These are phyloP conservation scores for Drosophila tani DNA, from an alignment of 1,140 invertebrate genomes.

Conservation along the genomic window DNA sequence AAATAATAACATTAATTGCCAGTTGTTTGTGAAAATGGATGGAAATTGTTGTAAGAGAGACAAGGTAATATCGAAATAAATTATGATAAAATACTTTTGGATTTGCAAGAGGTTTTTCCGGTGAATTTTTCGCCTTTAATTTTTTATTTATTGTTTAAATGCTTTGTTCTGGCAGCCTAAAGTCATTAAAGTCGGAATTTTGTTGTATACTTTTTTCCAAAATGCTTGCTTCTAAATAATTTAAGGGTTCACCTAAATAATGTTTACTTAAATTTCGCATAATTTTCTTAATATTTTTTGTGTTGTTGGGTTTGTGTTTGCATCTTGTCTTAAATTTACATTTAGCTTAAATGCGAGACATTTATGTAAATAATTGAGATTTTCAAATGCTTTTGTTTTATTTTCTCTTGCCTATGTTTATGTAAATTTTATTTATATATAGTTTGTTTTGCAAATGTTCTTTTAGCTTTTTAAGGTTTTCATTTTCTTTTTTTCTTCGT, in stretches of 20 bases:
- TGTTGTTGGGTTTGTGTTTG: conserved; percentile 36
- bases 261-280: conserved; percentile 44
- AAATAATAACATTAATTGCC: conserved; percentile 67
- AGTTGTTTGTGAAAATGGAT: conserved; percentile 56
- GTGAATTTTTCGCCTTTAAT: conserved; percentile 7
- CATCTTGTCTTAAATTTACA: conserved; percentile 67
- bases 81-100: conserved; percentile 59
- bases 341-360: conserved; percentile 82
- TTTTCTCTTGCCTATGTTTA: conserved; percentile 64
- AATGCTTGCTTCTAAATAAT: conserved; percentile 61
- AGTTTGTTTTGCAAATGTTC: conserved; percentile 56
- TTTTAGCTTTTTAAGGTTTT: conserved; percentile 48
- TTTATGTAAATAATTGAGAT: conserved; percentile 84
- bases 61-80: conserved; percentile 48
- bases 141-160: conserved; percentile 54
- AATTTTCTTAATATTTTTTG: conserved; percentile 31
- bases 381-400: conserved; percentile 37
- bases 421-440: conserved; percentile 79
- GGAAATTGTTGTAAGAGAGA: conserved; percentile 41
- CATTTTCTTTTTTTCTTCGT: conserved; percentile 40
- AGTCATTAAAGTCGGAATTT: conserved; percentile 17
- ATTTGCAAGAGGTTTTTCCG: conserved; percentile 25
- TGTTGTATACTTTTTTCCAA: conserved; percentile 45
- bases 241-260: conserved; percentile 34
- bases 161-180: conserved; percentile 67